These are phyloP conservation scores for Helobdella robusta DNA, from an alignment of 2,888 invertebrate species.

Conservation along the genomic window DNA sequence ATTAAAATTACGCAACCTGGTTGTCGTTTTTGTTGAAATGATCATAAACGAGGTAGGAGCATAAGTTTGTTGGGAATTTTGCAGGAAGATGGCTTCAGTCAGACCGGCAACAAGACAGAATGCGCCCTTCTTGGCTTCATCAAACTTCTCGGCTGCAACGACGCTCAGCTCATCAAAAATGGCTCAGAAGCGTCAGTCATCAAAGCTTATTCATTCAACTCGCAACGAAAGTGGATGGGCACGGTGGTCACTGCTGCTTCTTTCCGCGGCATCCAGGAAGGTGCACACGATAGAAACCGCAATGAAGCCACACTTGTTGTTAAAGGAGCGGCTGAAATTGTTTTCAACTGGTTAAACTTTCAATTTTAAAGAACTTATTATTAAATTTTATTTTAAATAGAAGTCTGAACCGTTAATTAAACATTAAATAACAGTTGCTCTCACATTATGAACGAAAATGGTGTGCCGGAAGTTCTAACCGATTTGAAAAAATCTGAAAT, in stretches of 20 bases:
- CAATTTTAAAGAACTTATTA: too few relatives aligned
- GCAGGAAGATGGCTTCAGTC: conserved; percentile 10
- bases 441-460: too few relatives aligned
- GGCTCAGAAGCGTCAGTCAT: conserved; percentile 5
- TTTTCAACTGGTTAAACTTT: conserved; percentile 10
- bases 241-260: conserved; percentile 64
- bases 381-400: too few relatives aligned
- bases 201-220: conserved; percentile 68
- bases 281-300: conserved; percentile 45
- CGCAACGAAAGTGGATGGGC: conserved; percentile 96
- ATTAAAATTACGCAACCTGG: too few relatives aligned
- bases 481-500: too few relatives aligned
- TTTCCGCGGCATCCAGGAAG: conserved; percentile 6
- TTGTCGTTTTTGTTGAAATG: too few relatives aligned
- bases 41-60: neutral
- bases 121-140: conserved; percentile 20
- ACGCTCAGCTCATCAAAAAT: conserved; percentile 11
- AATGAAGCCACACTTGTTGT: neutral
- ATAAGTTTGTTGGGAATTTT: too few relatives aligned
- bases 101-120: conserved; percentile 30
- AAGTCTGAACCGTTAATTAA: too few relatives aligned
- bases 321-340: conserved; percentile 23
- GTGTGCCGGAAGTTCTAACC: too few relatives aligned
- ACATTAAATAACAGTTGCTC: too few relatives aligned
- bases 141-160: conserved; percentile 15